Evolutionary conservation across 2,888 invertebrate species (phyloP), one percentile per base, ranked within the genome.

Genomic region (Rhagonycha lutea): DNA sequence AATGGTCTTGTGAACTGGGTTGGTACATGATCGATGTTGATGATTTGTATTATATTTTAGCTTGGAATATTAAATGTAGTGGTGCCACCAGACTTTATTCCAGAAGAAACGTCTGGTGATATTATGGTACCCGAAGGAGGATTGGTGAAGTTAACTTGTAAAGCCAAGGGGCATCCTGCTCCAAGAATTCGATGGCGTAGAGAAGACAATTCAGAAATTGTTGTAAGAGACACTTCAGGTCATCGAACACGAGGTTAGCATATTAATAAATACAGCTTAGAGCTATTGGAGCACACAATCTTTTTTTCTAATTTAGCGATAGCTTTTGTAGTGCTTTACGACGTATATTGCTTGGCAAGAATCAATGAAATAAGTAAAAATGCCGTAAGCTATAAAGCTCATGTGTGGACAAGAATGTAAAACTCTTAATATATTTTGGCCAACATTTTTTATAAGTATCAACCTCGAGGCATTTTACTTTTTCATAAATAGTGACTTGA

Each of bases 81-180:
- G 26, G 93, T 97, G 80, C 96, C 97, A 32, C 97, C 98, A n/a
- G 96, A 97, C 87, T 96, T 98, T 84, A 91, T 96, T 78, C 86
- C 92, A 14, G 95, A 95, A 84, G 95, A 95, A 85, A 96, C 96
- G 26, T 96, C 96, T n/a, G 94, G 96, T 0, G 97, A 97, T 86
- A 91, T 96, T 12, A 94, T 95, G 91, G 94, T 96, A 29, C 93
- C 94, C 26, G 97, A 97, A 90, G 96, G 96, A 72, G 94, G 94
- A 60, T 91, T 91, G 0, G 92, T 91, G 11, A 91, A 90, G 81
- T 88, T 93, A 74, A 90, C 91, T 61, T 94, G 94, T 85, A 91
- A 92, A 75, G 96, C 96, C 2, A 91, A 91, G 74, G 96, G 96
- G 11, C 92, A 94, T 85, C 96, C 96, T 0, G 89, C 91, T 79